These are phyloP conservation scores for Euschistus heros DNA, from an alignment of 1,140 invertebrate species.

Conservation along the genomic window DNA sequence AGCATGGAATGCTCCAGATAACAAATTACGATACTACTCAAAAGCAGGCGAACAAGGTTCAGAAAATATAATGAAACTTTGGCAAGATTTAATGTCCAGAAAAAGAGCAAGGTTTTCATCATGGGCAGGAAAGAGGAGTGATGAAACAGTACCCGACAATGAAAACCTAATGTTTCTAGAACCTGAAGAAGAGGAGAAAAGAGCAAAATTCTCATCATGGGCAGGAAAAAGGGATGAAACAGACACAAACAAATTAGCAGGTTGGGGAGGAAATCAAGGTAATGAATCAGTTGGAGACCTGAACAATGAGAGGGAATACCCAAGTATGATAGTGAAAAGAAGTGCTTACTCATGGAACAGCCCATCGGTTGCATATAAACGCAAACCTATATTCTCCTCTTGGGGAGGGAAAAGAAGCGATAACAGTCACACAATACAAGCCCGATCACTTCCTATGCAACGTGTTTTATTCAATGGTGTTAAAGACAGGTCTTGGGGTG, in stretches of 20 bases:
- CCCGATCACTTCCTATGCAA: neutral
- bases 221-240: constrained; percentile 29
- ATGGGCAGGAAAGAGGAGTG: constrained; percentile 24
- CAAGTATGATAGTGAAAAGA: neutral
- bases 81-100: constrained; percentile 13
- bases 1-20: neutral
- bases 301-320: neutral
- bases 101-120: constrained; percentile 20
- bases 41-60: neutral
- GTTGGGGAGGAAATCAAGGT: constrained; percentile 36
- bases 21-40: neutral
- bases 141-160: neutral
- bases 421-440: constrained; percentile 2
- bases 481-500: constrained; percentile 20
- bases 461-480: neutral
- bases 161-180: neutral
- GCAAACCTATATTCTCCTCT: constrained; percentile 19
- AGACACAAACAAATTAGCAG: constrained; percentile 33
- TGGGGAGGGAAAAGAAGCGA: constrained; percentile 27
- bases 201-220: constrained; percentile 29
- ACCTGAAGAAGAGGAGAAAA: constrained; percentile 18
- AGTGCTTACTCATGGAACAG: neutral
- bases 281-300: neutral
- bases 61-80: constrained; percentile 10
- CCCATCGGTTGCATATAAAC: constrained; percentile 6